Evolutionary conservation across 2,113 vertebrate species (phyloP).

Genomic region (Phoenicopterus ruber): DNA sequence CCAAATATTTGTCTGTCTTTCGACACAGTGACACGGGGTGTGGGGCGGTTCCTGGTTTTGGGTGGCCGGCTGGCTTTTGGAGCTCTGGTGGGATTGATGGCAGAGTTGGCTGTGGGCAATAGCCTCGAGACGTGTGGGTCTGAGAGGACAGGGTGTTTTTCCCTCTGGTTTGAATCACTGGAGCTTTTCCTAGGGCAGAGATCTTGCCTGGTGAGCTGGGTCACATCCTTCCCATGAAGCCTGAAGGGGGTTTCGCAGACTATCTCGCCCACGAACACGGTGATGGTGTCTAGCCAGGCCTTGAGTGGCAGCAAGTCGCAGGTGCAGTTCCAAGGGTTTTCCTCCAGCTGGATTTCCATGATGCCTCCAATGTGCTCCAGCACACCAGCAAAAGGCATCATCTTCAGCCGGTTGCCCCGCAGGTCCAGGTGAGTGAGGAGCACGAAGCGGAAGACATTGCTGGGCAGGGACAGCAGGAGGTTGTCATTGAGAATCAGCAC

Average conservation of each 20-base stretch:
- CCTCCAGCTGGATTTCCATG: slow-evolving; percentile 98
- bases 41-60: slow-evolving; percentile 91
- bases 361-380: slow-evolving; percentile 97
- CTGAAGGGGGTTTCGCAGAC: slow-evolving; percentile 96
- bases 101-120: slow-evolving; percentile 82
- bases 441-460: slow-evolving; percentile 96
- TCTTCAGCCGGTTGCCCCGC: slow-evolving; percentile 93
- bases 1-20: slow-evolving; percentile 96
- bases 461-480: slow-evolving; percentile 90
- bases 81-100: slow-evolving; percentile 82
- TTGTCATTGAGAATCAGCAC: slow-evolving; percentile 99
- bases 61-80: slow-evolving; percentile 92
- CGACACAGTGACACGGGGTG: slow-evolving; percentile 84
- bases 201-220: slow-evolving; percentile 94
- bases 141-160: slow-evolving; percentile 73
- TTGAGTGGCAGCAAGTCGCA: slow-evolving; percentile 95
- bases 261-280: slow-evolving; percentile 95
- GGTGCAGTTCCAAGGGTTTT: slow-evolving; percentile 98
- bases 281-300: slow-evolving; percentile 95
- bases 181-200: slow-evolving; percentile 90
- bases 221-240: slow-evolving; percentile 94
- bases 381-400: slow-evolving; percentile 93
- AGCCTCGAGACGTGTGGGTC: slow-evolving; percentile 83
- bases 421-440: slow-evolving; percentile 97
- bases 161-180: slow-evolving; percentile 79